These are phyloP conservation scores for Mobula birostris DNA, from an alignment of 2,113 vertebrate genomes.

Conservation along the genomic window DNA sequence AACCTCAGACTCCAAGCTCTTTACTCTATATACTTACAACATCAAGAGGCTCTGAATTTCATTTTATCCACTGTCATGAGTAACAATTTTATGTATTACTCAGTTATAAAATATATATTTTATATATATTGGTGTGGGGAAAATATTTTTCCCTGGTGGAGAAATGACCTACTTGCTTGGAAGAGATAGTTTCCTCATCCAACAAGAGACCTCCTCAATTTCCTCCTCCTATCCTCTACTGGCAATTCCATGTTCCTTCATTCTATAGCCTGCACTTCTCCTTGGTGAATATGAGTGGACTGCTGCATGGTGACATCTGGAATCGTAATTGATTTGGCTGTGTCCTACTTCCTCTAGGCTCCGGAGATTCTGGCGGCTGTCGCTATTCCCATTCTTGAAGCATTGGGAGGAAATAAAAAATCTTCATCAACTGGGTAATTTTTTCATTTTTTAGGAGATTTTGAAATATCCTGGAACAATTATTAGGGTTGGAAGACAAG, in stretches of 20 bases:
- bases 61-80: not conserved
- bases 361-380: not conserved
- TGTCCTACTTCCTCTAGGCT: not conserved
- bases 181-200: not conserved
- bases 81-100: no score
- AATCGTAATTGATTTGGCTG: not conserved
- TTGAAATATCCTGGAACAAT: not conserved
- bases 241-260: not conserved
- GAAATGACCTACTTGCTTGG: not conserved
- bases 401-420: not conserved
- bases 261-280: not conserved
- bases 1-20: not conserved
- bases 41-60: not conserved
- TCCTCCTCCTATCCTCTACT: not conserved
- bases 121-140: not conserved
- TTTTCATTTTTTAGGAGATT: not conserved
- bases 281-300: not conserved
- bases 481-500: not conserved
- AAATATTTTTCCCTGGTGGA: not conserved
- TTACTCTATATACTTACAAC: not conserved
- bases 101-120: no score
- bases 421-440: not conserved
- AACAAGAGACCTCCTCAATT: not conserved
- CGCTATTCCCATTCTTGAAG: not conserved
- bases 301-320: not conserved